Base-by-base conservation (phyloP, 23 tunicate species). In the Styela clava region DNA sequence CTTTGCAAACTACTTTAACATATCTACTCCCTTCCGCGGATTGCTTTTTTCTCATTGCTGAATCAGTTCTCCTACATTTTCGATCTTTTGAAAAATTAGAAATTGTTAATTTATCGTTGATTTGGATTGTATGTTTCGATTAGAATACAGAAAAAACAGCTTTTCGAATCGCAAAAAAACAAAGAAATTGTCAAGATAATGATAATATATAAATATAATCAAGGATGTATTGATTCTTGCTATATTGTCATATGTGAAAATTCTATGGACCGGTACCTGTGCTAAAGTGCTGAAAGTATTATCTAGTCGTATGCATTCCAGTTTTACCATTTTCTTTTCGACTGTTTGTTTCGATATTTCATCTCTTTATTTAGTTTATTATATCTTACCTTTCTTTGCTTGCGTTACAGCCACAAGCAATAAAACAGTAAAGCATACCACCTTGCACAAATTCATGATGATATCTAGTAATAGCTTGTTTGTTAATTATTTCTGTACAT, bases 1-100 rank as follows among this genome's bases (percentile, higher is more conserved):
- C 77, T 21, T 29, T 34, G 35, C 77, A 71, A 3, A 33, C 20
- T 28, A 71, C 77, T 32, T 22, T 71, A 5, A 71, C 77, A 22
- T 21, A 22, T 31, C 34, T 32, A 22, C 20, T 26, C 16, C 35
- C 34, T 12, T 34, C 77, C 3, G 34, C 5, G 5, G 77, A 26
- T 34, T 27, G 3, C 29, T 29, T 3, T n/a, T 21, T 32, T 28
- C 9, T 25, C 16, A 35, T 21, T 28, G 77, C 34, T 16, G 34
- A 28, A 28, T 71, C 77, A 16, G 5, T 22, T 34, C 77, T 35
- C 16, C 35, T 3, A 71, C 77, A 71, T 71, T 27, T 27, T 34
- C 5, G 16, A 26, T 71, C 35, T 29, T 12, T 12, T 44, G 56
- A 44, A 44, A 44, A 44, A 44, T 44, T 44, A 44, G 56, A 44